phyloP scores from a whole-genome alignment of 2,888 invertebrate species.

The Lasioglossum villosulum region DNA sequence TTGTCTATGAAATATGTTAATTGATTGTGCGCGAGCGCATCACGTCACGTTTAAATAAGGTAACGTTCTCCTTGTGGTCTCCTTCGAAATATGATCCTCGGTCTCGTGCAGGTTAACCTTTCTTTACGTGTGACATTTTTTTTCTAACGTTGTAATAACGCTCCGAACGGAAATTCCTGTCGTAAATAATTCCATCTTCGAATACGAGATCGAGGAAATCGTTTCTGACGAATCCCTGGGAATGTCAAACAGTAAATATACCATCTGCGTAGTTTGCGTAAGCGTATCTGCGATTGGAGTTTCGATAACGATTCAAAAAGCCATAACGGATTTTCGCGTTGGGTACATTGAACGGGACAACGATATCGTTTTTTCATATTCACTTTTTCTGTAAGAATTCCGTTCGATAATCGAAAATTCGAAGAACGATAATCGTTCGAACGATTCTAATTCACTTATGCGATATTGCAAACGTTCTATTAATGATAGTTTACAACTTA shows the following conservation, averaged over 20 bases:
- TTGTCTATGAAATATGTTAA: conserved; percentile 61
- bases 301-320: conserved; percentile 30
- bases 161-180: conserved; percentile 23
- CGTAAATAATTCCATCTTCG: background rate
- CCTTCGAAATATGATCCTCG: background rate
- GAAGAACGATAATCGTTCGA: background rate
- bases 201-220: background rate
- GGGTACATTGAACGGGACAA: background rate
- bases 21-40: conserved; percentile 21
- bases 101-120: conserved; percentile 56
- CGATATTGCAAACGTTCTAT: background rate
- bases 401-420: background rate
- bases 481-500: background rate
- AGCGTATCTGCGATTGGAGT: conserved; percentile 18
- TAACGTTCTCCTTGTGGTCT: background rate
- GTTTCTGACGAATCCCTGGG: background rate
- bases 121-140: conserved; percentile 48
- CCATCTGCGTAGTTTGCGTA: conserved; percentile 13
- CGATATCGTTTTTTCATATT: conserved; percentile 22
- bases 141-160: conserved; percentile 32
- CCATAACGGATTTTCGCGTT: conserved; percentile 22
- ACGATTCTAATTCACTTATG: background rate
- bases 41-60: conserved; percentile 51
- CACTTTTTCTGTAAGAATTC: background rate
- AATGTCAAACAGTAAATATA: conserved; percentile 37